Percentiles rank a stretch among this genome's conserved stretches.
Conservation (phyloP, 1,140 invertebrate species). For the Diorhabda carinulata region DNA sequence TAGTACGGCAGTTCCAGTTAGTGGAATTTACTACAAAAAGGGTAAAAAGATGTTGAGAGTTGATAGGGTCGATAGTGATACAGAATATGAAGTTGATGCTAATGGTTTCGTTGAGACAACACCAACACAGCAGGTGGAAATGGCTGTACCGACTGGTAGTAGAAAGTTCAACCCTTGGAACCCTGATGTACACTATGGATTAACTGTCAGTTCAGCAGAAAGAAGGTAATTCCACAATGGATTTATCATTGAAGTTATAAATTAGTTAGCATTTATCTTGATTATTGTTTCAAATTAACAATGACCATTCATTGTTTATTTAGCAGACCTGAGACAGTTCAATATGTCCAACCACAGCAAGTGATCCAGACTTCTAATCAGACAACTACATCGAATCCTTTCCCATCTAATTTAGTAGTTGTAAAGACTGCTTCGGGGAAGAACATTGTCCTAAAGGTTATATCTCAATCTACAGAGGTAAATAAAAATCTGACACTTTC, state of each 20-base stretch:
- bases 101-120: slow-evolving; percentile 30
- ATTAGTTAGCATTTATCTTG: too few relatives aligned
- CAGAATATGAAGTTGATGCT: slow-evolving; percentile 34
- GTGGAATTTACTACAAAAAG: slow-evolving; percentile 31
- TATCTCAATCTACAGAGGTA: slow-evolving; percentile 33
- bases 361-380: slow-evolving; percentile 13
- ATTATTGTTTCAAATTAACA: not conserved
- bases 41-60: slow-evolving; percentile 32
- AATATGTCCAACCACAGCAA: slow-evolving; percentile 30
- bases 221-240: slow-evolving; percentile 32
- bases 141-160: slow-evolving; percentile 23
- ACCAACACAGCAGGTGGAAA: slow-evolving; percentile 5
- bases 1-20: not conserved
- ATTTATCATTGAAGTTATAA: too few relatives aligned
- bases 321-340: slow-evolving; percentile 27
- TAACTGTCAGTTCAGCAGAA: slow-evolving; percentile 43
- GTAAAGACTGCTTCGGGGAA: slow-evolving; percentile 46
- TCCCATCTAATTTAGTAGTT: slow-evolving; percentile 42
- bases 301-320: slow-evolving; percentile 2
- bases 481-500: not conserved
- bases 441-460: slow-evolving; percentile 45
- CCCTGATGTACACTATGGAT: slow-evolving; percentile 46
- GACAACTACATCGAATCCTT: slow-evolving; percentile 11
- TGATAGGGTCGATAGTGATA: slow-evolving; percentile 29
- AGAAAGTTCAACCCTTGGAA: slow-evolving; percentile 47